Base-by-base conservation (phyloP, 2,113 vertebrate species). In the Labeo rohita region DNA sequence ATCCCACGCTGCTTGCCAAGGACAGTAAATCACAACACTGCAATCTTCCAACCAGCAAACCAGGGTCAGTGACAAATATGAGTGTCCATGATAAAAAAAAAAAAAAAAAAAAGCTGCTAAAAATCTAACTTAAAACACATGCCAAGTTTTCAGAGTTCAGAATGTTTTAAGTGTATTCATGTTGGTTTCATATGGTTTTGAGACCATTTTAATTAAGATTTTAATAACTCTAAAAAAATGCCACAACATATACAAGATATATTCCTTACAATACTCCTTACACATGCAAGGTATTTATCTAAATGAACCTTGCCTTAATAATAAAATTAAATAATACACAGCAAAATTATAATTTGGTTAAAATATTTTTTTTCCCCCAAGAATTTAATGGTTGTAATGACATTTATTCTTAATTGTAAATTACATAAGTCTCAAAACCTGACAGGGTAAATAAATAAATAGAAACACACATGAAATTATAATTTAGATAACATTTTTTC, bases 21-120 rank as follows among this genome's bases (percentile, higher is more conserved):
- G 10, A 28, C 45, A 45, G 70, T 76, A 82, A 85, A 82, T 82
- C 39, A 85, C 59, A 85, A 77, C 59, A 56, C 6, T 49, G 68
- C 49, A 87, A 74, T 87, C 54, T 74, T 23, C 63, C 74, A 84
- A 36, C 61, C 12, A 76, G 56, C 2, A 23, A 50, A 81, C 47
- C 49, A 77, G 74, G 43, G 72, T 74, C 72, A 49, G 72, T 13
- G 72, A 74, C 45, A 23, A 23, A 74, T 74, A 49, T 49, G 21
- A 49, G 10, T 1, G 72, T 49, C 45, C 74, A 54, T 16, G n/a
- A 77, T n/a, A 10, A 15, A 77, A 23, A 49, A 77, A 50, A 39
- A 39, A 39, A 39, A 39, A 39, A 39, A 39, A 76, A 34, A 50
- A 76, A 28, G 47, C 72, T 74, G 10, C 34, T n/a, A 59, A n/a